Conservation (phyloP, 2,797 vertebrate species). For the Bucorvus abyssinicus region DNA sequence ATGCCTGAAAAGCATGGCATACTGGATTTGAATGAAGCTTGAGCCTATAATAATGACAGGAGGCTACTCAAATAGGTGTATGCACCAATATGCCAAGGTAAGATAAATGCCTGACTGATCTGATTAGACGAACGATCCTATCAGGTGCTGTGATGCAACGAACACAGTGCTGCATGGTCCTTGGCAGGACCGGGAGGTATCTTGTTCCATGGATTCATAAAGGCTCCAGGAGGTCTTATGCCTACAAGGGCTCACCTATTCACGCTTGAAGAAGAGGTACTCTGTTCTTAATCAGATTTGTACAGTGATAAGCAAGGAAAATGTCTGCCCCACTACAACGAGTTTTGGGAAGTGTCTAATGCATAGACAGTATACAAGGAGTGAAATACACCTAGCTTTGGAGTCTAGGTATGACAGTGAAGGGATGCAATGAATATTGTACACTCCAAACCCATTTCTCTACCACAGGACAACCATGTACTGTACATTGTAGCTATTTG, state of each 20-base stretch:
- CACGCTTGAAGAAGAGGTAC: background rate
- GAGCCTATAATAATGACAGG: background rate
- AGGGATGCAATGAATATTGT: background rate
- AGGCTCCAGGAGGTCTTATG: background rate
- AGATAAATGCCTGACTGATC: background rate
- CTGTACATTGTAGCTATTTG: background rate
- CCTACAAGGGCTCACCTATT: background rate
- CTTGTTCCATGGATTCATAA: background rate
- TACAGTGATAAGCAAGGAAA: background rate
- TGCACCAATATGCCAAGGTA: background rate
- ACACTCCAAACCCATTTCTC: too few species aligned
- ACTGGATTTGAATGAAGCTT: conserved; percentile 20
- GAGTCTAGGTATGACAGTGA: background rate
- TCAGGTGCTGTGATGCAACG: background rate
- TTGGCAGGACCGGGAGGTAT: background rate
- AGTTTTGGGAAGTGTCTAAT: background rate
- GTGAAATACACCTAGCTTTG: background rate
- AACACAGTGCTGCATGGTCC: rapidly evolving
- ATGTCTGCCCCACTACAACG: background rate
- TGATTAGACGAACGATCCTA: background rate
- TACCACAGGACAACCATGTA: background rate
- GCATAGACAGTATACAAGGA: background rate
- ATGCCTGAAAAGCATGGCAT: conserved; percentile 12
- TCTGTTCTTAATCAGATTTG: background rate
- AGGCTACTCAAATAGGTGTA: background rate